phyloP scores from a whole-genome alignment of 2,888 invertebrate species.

The Zele albiditarsus region DNA sequence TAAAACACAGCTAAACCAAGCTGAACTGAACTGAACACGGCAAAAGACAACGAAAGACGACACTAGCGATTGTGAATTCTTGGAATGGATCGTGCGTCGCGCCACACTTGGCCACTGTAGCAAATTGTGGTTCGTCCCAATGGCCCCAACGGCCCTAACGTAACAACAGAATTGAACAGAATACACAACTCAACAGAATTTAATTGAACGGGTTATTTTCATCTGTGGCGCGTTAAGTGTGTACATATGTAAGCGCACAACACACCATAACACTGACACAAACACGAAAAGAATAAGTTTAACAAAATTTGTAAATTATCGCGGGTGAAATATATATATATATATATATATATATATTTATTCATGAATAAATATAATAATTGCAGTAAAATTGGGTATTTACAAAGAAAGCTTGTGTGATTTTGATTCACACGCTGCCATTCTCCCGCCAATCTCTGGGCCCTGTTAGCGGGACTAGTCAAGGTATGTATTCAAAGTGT shows the following conservation, averaged over 20 bases:
- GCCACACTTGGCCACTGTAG: conserved; percentile 36
- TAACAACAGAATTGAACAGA: too few species aligned
- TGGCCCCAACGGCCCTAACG: too few species aligned
- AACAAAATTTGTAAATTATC: too few species aligned
- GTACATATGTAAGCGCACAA: too few species aligned
- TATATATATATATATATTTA: too few species aligned
- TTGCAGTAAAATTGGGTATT: neutral
- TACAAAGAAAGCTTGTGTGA: neutral
- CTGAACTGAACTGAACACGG: neutral
- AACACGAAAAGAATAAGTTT: too few species aligned
- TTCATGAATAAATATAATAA: neutral
- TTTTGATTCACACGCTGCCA: neutral
- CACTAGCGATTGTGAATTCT: conserved; percentile 65
- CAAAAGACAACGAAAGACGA: conserved; percentile 43
- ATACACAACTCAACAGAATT: too few species aligned
- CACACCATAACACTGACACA: too few species aligned
- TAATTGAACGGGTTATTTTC: too few species aligned
- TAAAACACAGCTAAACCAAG: too few species aligned
- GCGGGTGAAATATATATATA: too few species aligned
- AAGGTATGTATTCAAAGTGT: neutral
- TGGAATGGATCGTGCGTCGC: conserved; percentile 57
- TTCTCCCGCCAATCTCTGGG: conserved; percentile 17
- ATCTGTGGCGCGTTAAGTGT: too few species aligned
- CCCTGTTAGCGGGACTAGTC: neutral
- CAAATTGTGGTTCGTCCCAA: neutral